Percentiles rank a stretch among this genome's conserved stretches.
Evolutionary conservation across 2,113 vertebrate species (phyloP).

Genomic region (Poecilia latipinna): DNA sequence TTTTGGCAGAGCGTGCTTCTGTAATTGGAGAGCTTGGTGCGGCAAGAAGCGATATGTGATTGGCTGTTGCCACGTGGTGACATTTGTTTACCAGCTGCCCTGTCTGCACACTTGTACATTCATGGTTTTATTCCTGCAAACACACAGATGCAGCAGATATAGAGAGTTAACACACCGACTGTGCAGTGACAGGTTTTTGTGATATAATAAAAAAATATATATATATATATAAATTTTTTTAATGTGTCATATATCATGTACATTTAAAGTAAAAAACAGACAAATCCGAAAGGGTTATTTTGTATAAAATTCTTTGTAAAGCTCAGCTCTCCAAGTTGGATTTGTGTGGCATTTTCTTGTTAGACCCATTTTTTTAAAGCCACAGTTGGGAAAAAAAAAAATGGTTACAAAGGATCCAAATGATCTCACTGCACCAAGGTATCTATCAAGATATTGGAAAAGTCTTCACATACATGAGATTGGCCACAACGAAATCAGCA

Average conservation of each 20-base stretch:
- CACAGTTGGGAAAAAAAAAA: not conserved
- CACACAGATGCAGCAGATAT: slow-evolving; percentile 19
- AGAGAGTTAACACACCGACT: not conserved
- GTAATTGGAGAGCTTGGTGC: slow-evolving; percentile 76
- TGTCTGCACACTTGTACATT: slow-evolving; percentile 36
- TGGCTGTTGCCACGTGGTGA: slow-evolving; percentile 68
- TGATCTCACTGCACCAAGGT: not conserved
- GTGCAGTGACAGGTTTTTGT: not conserved
- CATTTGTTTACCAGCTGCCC: slow-evolving; percentile 64
- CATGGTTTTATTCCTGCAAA: slow-evolving; percentile 11
- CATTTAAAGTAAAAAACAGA: too few relatives aligned
- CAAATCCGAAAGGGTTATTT: too few relatives aligned
- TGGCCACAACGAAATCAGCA: not conserved
- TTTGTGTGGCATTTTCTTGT: not conserved
- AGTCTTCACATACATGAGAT: not conserved
- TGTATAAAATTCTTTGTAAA: too few relatives aligned
- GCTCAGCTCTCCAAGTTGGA: too few relatives aligned
- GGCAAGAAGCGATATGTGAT: slow-evolving; percentile 64
- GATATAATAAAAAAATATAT: not conserved
- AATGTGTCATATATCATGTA: too few relatives aligned
- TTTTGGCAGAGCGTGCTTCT: slow-evolving; percentile 65
- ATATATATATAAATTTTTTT: too few relatives aligned
- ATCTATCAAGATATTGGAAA: not conserved
- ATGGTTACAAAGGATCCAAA: not conserved
- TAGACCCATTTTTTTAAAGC: not conserved